Percentiles rank a stretch among this genome's conserved stretches.
These are phyloP conservation scores for Thaumatotibia leucotreta DNA, from an alignment of 1,140 invertebrate species.

Conservation along the genomic window DNA sequence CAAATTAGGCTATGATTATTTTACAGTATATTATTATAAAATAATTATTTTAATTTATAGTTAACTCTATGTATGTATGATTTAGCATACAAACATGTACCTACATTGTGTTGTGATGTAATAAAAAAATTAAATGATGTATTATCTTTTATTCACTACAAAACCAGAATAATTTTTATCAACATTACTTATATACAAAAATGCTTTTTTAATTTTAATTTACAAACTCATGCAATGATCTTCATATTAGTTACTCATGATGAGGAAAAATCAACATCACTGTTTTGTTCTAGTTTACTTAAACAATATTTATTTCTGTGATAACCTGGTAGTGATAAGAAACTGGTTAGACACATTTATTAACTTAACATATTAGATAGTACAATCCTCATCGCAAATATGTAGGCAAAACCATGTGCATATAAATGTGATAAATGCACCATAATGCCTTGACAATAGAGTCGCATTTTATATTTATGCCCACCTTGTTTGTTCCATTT, in stretches of 20 bases:
- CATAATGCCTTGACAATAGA: too few relatives aligned
- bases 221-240: neutral
- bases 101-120: neutral
- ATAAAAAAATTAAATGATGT: neutral
- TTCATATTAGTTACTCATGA: neutral
- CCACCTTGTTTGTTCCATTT: too few relatives aligned
- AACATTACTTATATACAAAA: neutral
- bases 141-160: neutral
- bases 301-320: neutral
- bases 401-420: too few relatives aligned
- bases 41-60: neutral
- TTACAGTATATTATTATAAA: neutral
- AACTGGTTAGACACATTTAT: neutral
- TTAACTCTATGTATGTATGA: neutral
- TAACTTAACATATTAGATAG: too few relatives aligned
- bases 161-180: neutral
- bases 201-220: neutral
- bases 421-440: too few relatives aligned
- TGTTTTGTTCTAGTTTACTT: neutral
- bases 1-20: neutral
- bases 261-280: neutral
- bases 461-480: too few relatives aligned
- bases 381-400: too few relatives aligned
- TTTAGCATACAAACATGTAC: neutral
- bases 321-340: neutral